Conservation (phyloP, 37 sponge, comb jelly and placozoan genomes). For the Hexactinellida sp. region DNA sequence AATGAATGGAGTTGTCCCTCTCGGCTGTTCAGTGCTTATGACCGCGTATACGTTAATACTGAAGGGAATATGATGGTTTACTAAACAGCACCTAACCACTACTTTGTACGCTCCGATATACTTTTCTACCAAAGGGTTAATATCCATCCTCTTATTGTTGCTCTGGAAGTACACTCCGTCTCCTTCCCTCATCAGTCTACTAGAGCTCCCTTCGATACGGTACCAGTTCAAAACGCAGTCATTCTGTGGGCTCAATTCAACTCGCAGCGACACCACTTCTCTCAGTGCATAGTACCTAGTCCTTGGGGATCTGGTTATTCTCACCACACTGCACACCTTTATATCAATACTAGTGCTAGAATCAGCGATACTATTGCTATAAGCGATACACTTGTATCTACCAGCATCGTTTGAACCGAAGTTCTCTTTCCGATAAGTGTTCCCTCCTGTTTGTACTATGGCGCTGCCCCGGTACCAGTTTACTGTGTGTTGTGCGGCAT, state of each 20-base stretch:
- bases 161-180: neutral
- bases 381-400: neutral
- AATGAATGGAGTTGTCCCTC: neutral
- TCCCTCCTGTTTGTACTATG: neutral
- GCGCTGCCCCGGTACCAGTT: neutral
- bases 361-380: neutral
- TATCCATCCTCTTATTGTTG: constrained; percentile 1
- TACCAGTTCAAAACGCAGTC: neutral
- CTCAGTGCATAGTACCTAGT: neutral
- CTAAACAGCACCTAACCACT: neutral
- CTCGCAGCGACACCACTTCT: neutral
- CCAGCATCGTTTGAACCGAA: neutral
- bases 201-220: neutral
- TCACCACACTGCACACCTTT: neutral
- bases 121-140: neutral
- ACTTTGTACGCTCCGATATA: neutral
- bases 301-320: neutral
- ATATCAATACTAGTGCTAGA: neutral
- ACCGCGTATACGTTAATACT: neutral
- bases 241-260: neutral
- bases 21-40: neutral
- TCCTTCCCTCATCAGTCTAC: neutral
- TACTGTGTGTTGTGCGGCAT: neutral
- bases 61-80: neutral
- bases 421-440: neutral